Evolutionary conservation across 2,797 vertebrate species (phyloP).

Genomic region (Mionectes olivaceus): DNA sequence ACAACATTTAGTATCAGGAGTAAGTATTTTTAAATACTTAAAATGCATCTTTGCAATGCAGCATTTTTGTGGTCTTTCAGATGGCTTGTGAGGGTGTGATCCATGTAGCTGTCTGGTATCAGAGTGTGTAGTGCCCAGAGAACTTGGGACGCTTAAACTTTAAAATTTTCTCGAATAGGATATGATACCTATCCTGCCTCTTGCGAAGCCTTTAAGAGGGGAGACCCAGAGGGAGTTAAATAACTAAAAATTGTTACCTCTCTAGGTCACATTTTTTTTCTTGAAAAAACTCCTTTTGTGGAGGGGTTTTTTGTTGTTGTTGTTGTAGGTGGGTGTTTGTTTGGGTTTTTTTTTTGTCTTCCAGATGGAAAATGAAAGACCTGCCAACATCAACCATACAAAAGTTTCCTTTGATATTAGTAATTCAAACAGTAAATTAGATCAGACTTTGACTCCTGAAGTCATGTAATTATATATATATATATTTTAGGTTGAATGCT

Average conservation of each 20-base stretch:
- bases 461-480: background rate
- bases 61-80: background rate
- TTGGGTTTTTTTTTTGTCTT: background rate
- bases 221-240: background rate
- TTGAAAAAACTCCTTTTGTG: background rate
- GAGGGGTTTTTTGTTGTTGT: background rate
- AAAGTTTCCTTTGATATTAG: background rate
- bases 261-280: background rate
- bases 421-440: background rate
- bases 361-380: background rate
- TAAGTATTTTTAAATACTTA: background rate
- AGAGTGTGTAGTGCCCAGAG: background rate
- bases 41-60: background rate
- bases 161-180: background rate
- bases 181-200: background rate
- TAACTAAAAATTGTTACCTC: background rate
- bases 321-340: too few relatives aligned
- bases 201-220: background rate
- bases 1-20: background rate
- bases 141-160: background rate
- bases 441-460: background rate
- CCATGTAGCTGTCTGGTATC: background rate
- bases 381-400: background rate
- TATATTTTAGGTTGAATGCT: background rate
- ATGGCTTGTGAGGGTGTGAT: background rate